A percentile compares a stretch with the other conserved stretches of the same genome.
Conservation (phyloP, 2,797 vertebrate species). For the Apodemus agrarius region DNA sequence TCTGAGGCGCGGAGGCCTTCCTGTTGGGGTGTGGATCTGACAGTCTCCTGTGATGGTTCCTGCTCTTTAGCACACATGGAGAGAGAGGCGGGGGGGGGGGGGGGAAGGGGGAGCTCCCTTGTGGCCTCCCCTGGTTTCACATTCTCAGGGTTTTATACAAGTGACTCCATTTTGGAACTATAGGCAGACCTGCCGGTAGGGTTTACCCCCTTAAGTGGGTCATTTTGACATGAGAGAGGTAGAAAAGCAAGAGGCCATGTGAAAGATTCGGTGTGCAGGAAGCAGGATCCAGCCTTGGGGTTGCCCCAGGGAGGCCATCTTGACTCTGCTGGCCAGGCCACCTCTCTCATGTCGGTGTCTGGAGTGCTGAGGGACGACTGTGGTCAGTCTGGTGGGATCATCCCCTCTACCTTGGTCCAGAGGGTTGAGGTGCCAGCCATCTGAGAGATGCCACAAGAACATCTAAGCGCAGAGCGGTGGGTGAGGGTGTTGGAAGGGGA, state of each 20-base stretch:
- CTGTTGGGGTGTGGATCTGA: neutral
- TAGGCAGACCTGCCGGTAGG: too few relatives aligned
- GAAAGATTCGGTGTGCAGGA: neutral
- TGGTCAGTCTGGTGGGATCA: rapidly evolving
- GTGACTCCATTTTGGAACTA: neutral
- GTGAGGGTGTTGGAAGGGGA: neutral
- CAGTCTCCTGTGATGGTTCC: neutral
- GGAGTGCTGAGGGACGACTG: neutral
- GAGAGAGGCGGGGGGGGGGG: too few relatives aligned
- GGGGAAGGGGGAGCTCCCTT: too few relatives aligned
- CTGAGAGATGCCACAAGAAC: neutral
- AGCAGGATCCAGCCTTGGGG: neutral
- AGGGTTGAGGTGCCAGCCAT: neutral
- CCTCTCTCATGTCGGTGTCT: neutral
- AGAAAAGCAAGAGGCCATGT: neutral
- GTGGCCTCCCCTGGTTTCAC: neutral
- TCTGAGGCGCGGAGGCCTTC: neutral
- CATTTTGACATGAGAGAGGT: neutral
- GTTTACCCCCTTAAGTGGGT: neutral
- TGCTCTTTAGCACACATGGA: too few relatives aligned
- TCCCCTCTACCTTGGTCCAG: neutral
- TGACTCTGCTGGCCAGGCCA: neutral
- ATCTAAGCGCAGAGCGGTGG: rapidly evolving
- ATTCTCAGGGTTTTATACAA: neutral
- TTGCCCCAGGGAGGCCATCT: too few relatives aligned